Conservation (phyloP, 2,888 invertebrate genomes). For the Ganaspis brasiliensis region DNA sequence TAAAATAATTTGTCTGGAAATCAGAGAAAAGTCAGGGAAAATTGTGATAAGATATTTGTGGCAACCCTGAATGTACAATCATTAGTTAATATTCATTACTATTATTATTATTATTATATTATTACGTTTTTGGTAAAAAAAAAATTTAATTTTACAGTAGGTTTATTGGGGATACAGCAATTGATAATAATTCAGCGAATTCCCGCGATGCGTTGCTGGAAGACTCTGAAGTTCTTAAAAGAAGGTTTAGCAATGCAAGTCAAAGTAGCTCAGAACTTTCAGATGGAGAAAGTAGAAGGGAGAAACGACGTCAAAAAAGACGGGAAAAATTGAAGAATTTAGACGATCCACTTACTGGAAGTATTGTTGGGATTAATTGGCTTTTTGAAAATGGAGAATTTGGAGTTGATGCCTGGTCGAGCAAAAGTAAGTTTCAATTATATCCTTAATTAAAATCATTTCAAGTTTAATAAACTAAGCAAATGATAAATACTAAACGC, state of each 20-base stretch:
- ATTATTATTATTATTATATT: no score
- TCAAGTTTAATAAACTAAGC: no score
- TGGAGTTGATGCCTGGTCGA: constrained; percentile 74
- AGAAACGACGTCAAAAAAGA: constrained; percentile 66
- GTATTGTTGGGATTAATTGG: constrained; percentile 85
- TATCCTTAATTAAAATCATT: no score
- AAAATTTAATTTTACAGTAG: constrained; percentile 62
- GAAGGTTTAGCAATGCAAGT: constrained; percentile 78
- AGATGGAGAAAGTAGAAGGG: constrained; percentile 72
- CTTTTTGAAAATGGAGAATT: constrained; percentile 82
- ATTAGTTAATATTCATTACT: no score
- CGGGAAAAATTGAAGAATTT: constrained; percentile 66
- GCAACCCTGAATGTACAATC: no score
- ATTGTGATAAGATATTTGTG: no score
- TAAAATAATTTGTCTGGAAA: no score
- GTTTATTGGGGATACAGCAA: constrained; percentile 73
- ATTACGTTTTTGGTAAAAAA: no score
- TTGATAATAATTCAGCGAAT: constrained; percentile 76
- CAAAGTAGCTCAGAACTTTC: constrained; percentile 78
- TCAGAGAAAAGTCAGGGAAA: no score
- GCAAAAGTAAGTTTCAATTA: constrained; percentile 72
- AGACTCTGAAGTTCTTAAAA: constrained; percentile 71
- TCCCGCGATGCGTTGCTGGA: constrained; percentile 77
- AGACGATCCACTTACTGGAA: constrained; percentile 79
- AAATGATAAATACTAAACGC: no score